These are phyloP conservation scores for Acrossocheilus fasciatus DNA, from an alignment of 2,797 vertebrate species.

Conservation along the genomic window DNA sequence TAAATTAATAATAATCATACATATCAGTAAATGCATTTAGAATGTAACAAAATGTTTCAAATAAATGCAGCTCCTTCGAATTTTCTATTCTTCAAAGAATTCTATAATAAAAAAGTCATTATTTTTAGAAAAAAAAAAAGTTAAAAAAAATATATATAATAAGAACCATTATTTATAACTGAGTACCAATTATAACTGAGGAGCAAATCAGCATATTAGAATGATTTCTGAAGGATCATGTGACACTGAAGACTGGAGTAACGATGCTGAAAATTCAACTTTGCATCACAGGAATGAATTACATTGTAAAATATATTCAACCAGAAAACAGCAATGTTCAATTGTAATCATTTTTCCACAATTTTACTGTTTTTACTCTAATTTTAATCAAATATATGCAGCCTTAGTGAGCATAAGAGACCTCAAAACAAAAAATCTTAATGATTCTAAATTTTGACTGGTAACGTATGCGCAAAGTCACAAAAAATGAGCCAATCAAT, in stretches of 20 bases:
- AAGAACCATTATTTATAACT: not conserved
- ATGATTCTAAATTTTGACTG: not conserved
- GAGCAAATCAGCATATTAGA: not conserved
- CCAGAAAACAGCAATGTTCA: not conserved
- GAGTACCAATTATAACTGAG: not conserved
- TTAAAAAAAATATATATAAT: not conserved
- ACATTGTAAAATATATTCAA: not conserved
- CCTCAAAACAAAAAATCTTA: not conserved
- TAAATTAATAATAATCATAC: not conserved
- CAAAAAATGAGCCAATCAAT: slow-evolving; percentile 68
- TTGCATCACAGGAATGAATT: not conserved
- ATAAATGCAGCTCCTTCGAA: not conserved
- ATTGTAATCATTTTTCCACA: not conserved
- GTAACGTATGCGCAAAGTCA: slow-evolving; percentile 12
- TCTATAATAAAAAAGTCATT: not conserved
- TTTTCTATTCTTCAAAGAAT: not conserved
- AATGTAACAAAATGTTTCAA: not conserved
- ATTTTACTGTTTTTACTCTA: not conserved
- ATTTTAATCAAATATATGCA: not conserved
- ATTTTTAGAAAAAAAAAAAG: not conserved
- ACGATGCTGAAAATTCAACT: not conserved
- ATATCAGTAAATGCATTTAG: not conserved
- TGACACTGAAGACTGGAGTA: not conserved
- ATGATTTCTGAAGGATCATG: not conserved
- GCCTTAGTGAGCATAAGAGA: not conserved